Base-by-base conservation (phyloP, 2,888 invertebrate genomes). In the Pocota personata region DNA sequence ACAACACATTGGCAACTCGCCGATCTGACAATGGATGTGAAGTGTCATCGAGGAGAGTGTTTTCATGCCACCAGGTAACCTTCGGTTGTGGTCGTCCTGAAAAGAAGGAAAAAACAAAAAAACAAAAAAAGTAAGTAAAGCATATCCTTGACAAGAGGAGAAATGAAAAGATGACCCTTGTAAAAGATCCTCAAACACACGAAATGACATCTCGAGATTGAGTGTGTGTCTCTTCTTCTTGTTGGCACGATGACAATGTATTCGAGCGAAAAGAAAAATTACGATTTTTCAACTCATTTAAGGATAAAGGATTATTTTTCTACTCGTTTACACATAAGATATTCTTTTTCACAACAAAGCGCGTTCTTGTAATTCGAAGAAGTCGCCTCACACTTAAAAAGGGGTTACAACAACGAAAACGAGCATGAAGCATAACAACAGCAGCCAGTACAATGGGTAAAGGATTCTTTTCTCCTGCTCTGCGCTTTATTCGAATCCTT, bases 31-130 rank as follows among this genome's bases (percentile, higher is more conserved):
- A 92, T 30, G 94, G 93, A 80, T 94, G 94, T 86, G 93, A 94
- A 6, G 94, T 93, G 88, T 94, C 93, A 90, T 95, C 95, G 64
- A 95, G 91, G 75, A 95, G 89, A 21, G 94, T 94, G 87, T 94
- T 94, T 87, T 95, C 95, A 75, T 94, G 93, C 94, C 94, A 94
- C 96, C 96, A 96, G 37, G 94, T 94, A 46, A 96, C 93, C 37
- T 93, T 92, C 1, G 96, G 94, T 87, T 94, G 93, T 1, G 96
- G 96, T 88, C 94, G 94, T 84, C 96, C 96, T 96, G 89, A 7
- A 88, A 89, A 76, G 2, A 32, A n/a, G 8, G 12, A 66, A 52
- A 57, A 8, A 12, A 62, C 43, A 19, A 43, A 50, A 21, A 4
- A 21, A 14, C 24, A 14, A 19, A 43, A 50, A 21, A 4, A 21